These are phyloP conservation scores for Candoia aspera DNA, from an alignment of 2,113 vertebrate species.

Conservation along the genomic window DNA sequence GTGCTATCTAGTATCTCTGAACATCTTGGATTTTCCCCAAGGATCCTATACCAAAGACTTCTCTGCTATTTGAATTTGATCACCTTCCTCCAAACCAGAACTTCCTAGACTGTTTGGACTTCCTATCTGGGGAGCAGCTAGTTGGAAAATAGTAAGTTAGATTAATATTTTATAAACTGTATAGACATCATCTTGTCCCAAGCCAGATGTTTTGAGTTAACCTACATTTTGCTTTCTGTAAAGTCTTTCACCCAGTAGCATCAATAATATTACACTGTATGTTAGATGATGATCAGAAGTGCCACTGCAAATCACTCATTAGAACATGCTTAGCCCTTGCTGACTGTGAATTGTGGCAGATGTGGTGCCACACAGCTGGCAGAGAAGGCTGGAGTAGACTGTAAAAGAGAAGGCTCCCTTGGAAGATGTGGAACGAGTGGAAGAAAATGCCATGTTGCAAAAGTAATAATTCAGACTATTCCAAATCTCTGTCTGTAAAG, in stretches of 20 bases:
- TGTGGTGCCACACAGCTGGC: background rate
- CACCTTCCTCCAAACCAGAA: too few relatives aligned
- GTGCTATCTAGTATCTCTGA: too few relatives aligned
- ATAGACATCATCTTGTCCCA: background rate
- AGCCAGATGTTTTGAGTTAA: background rate
- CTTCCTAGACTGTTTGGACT: too few relatives aligned
- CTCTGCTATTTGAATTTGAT: too few relatives aligned
- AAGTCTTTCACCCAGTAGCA: too few relatives aligned
- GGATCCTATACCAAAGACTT: background rate
- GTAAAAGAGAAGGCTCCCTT: slow-evolving; percentile 38
- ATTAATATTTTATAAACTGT: background rate
- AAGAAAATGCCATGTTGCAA: slow-evolving; percentile 37
- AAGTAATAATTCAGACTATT: slow-evolving; percentile 51
- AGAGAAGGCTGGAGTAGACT: background rate
- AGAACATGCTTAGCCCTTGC: background rate
- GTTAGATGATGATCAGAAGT: background rate
- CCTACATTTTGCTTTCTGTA: background rate
- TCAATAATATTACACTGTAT: background rate
- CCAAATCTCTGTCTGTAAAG: slow-evolving; percentile 47
- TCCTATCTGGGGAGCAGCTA: background rate
- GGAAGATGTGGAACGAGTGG: slow-evolving; percentile 35
- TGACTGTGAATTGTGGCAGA: background rate
- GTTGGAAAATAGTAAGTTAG: background rate
- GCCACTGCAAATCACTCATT: background rate
- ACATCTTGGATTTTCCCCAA: too few relatives aligned